These are phyloP conservation scores for Trachymyrmex septentrionalis DNA, from an alignment of 1,140 invertebrate species.

Conservation along the genomic window DNA sequence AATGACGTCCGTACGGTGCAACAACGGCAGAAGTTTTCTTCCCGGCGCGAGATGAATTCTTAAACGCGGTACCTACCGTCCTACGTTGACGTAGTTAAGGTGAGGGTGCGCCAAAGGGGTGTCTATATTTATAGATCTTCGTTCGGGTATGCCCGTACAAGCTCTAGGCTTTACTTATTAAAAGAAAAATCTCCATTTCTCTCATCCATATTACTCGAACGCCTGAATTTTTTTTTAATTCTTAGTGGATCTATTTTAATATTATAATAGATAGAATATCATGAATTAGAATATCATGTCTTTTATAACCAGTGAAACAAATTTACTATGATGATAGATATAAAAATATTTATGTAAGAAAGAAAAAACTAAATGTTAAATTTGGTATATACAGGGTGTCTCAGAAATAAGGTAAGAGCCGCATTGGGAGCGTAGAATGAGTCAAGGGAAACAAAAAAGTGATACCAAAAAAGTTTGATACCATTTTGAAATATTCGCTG, in stretches of 20 bases:
- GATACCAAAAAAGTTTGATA: too few species aligned
- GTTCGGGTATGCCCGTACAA: constrained; percentile 36
- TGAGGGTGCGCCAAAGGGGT: constrained; percentile 50
- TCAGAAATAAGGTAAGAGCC: too few species aligned
- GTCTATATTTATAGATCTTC: constrained; percentile 48
- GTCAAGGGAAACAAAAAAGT: too few species aligned
- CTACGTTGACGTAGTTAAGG: constrained; percentile 37
- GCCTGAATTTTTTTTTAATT: neutral
- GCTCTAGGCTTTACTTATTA: constrained; percentile 19
- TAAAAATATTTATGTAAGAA: neutral
- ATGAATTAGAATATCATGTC: too few species aligned
- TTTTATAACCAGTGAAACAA: neutral
- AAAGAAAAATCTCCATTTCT: neutral
- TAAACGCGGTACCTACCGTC: constrained; percentile 31
- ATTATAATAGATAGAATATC: too few species aligned
- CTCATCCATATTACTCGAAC: neutral
- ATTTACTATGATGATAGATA: neutral
- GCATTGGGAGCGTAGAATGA: too few species aligned
- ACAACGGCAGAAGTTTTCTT: constrained; percentile 60
- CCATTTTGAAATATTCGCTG: too few species aligned
- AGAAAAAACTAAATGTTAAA: constrained; percentile 18
- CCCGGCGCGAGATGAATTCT: constrained; percentile 56
- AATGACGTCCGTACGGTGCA: constrained; percentile 48
- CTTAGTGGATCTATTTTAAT: neutral
- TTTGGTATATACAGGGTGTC: neutral